phyloP scores from a whole-genome alignment of 2,113 vertebrate species.

The Antechinus flavipes region DNA sequence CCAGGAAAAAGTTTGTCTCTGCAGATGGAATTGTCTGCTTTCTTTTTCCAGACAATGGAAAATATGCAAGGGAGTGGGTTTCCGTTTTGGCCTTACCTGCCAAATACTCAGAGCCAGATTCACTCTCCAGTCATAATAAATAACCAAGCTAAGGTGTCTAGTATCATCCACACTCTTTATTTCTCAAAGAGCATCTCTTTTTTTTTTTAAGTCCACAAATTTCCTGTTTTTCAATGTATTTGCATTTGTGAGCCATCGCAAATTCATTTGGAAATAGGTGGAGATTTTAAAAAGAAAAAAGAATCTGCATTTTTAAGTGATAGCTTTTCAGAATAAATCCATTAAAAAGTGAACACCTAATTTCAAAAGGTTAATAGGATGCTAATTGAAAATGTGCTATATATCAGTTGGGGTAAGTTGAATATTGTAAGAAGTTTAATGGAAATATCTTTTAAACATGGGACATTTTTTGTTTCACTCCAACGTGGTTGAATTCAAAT shows the following conservation, averaged over 20 bases:
- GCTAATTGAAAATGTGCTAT: slow-evolving; percentile 29
- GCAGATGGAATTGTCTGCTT: slow-evolving; percentile 12
- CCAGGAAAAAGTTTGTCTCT: slow-evolving; percentile 22
- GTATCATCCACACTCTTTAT: neutral
- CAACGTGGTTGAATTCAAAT: neutral
- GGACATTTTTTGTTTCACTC: slow-evolving; percentile 16
- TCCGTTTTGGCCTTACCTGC: neutral
- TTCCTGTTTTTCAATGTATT: slow-evolving; percentile 18
- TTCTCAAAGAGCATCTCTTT: neutral
- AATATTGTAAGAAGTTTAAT: neutral
- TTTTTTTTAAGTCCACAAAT: neutral
- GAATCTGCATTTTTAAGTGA: slow-evolving; percentile 21
- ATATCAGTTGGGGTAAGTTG: slow-evolving; percentile 20
- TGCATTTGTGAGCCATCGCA: neutral
- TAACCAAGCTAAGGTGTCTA: neutral
- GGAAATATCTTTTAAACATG: neutral
- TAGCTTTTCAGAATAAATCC: slow-evolving; percentile 20
- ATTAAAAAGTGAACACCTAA: neutral
- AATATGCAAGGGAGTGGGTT: slow-evolving; percentile 37
- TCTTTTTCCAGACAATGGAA: neutral
- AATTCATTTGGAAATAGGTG: neutral
- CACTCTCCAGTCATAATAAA: neutral
- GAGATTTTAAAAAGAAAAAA: slow-evolving; percentile 24
- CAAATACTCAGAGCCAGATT: neutral
- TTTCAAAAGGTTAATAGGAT: slow-evolving; percentile 9